phyloP scores from a whole-genome alignment of 2,888 invertebrate species.

The Apotomis betuletana region DNA sequence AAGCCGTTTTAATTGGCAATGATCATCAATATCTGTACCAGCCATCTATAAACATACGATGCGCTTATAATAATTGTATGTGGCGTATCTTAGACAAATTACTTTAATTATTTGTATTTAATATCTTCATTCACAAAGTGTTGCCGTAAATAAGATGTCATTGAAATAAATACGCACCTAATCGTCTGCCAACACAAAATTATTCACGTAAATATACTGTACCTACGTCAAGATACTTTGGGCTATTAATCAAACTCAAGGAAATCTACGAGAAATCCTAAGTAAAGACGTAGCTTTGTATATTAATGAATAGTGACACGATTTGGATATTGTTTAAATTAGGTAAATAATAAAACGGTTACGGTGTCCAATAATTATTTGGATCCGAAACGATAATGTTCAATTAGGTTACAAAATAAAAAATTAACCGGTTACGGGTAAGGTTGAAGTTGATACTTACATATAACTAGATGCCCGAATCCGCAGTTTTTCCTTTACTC shows the following conservation, averaged over 20 bases:
- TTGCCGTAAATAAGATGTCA: slow-evolving; percentile 25
- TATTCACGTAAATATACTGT: background rate
- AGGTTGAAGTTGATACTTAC: too few relatives aligned
- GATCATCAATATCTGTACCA: background rate
- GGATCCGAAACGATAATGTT: too few relatives aligned
- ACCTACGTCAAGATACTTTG: background rate
- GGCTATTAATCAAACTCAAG: background rate
- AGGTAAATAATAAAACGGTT: too few relatives aligned
- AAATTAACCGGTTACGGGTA: too few relatives aligned
- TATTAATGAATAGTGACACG: too few relatives aligned
- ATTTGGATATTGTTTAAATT: too few relatives aligned
- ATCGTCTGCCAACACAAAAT: slow-evolving; percentile 29
- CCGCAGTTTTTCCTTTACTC: too few relatives aligned
- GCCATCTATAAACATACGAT: background rate
- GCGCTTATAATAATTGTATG: background rate
- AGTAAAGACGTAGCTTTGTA: too few relatives aligned
- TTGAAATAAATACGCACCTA: slow-evolving; percentile 25
- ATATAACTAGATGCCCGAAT: too few relatives aligned
- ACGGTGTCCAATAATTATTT: too few relatives aligned
- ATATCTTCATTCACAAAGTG: slow-evolving; percentile 31
- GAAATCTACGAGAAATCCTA: too few relatives aligned
- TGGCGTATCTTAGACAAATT: slow-evolving; percentile 8
- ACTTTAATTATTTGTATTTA: slow-evolving; percentile 15
- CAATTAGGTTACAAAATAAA: too few relatives aligned
- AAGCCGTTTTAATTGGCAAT: slow-evolving; percentile 28